Conservation (phyloP, 2,888 invertebrate species). For the Bembecia ichneumoniformis region DNA sequence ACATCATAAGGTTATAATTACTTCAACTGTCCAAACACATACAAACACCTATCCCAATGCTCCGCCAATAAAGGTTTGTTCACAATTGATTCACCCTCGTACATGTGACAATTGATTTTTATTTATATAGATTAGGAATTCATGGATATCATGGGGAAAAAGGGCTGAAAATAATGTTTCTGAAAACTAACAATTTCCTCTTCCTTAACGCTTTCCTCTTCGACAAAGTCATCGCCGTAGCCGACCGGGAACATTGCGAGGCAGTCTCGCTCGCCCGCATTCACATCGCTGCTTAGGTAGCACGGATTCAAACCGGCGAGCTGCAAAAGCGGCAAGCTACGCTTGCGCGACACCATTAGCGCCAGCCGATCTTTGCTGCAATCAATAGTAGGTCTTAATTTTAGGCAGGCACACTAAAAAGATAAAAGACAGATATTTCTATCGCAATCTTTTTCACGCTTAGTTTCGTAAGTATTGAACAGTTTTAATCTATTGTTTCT, state of each 20-base stretch:
- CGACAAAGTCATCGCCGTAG: conserved; percentile 51
- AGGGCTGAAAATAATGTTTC: no score
- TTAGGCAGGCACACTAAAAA: not conserved
- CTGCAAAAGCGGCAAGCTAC: conserved; percentile 51
- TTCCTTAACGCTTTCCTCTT: conserved; percentile 37
- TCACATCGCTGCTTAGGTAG: conserved; percentile 51
- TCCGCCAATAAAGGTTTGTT: no score
- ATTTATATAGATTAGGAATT: not conserved
- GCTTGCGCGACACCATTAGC: conserved; percentile 55
- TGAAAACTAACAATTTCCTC: conserved; percentile 12
- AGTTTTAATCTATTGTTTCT: not conserved
- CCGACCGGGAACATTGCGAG: conserved; percentile 56
- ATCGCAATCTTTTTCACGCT: no score
- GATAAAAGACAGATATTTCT: not conserved
- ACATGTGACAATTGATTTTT: no score
- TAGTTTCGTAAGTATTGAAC: not conserved
- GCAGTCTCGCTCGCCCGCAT: conserved; percentile 48
- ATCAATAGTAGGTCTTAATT: not conserved
- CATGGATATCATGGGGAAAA: no score
- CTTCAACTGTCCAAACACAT: no score
- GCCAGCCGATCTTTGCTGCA: conserved; percentile 52
- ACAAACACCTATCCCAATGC: no score
- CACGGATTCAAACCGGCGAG: conserved; percentile 49
- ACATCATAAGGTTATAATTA: no score
- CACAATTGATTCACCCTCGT: not conserved